These are phyloP conservation scores for Hypolimnas misippus DNA, from an alignment of 2,888 invertebrate species.

Conservation along the genomic window DNA sequence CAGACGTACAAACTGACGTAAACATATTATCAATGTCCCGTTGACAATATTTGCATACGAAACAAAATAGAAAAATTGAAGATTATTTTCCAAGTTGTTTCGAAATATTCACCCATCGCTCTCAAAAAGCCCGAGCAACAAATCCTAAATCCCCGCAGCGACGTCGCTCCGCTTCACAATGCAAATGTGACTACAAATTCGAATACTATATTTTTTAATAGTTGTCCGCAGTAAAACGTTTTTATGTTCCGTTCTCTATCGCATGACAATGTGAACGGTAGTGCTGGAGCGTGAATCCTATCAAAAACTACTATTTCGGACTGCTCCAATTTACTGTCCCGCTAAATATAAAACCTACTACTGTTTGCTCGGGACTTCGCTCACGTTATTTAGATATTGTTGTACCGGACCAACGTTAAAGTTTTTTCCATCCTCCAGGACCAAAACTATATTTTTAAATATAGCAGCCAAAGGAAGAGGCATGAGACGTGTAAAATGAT, in stretches of 20 bases:
- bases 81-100: no score
- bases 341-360: slow-evolving; percentile 9
- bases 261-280: slow-evolving; percentile 14
- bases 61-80: no score
- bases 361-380: no score
- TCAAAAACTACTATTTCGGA: slow-evolving; percentile 19
- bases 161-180: slow-evolving; percentile 1
- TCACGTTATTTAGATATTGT: no score
- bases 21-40: no score
- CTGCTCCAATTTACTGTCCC: slow-evolving; percentile 23
- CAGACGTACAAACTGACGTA: no score
- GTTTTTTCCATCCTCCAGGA: no score
- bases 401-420: no score
- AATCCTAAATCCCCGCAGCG: background rate
- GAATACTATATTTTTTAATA: slow-evolving; percentile 15
- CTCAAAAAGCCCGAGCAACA: background rate
- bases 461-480: no score
- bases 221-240: slow-evolving; percentile 1
- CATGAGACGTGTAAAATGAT: no score
- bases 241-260: background rate
- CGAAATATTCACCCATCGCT: background rate
- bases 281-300: slow-evolving; percentile 20
- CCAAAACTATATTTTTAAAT: no score
- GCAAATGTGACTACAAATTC: background rate
- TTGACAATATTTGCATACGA: no score